Base-by-base conservation (phyloP, 2,888 invertebrate species). In the Leptinotarsa juncta region DNA sequence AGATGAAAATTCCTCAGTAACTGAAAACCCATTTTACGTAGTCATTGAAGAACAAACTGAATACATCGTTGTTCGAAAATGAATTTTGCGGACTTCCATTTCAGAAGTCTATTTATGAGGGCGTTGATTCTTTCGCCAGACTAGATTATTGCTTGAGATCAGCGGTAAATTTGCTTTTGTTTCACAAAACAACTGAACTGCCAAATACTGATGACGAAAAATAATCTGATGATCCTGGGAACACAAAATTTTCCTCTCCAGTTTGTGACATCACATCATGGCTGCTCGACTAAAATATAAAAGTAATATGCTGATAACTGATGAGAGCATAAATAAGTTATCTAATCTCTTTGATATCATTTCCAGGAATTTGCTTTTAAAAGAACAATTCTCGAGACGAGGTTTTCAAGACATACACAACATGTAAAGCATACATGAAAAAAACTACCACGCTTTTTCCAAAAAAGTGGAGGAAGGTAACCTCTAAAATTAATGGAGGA, bases 151-250 rank as follows among this genome's bases (percentile, higher is more conserved):
- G 62, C n/a, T 26, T 42, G 62, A 62, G 62, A 62, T 62, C 62
- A 62, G n/a, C 18, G 62, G 18, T 18, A 32, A 42, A 62, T 62
- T 62, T 62, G 42, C 62, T 26, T 62, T 62, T 18, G 16, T 62
- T 62, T 62, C 62, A 62, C 62, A 62, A 62, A 62, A 62, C 62
- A 42, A 62, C 62, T 12, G 62, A 62, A 62, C 62, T n/a, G 62
- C 62, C 62, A 62, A 62, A 62, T 62, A 62, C n/a, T 42, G 62
- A 62, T 32, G 62, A 42, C 16, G 62, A 26, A 62, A 62, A 62
- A 62, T 62, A 62, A 16, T 62, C 62, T 15, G 62, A 62, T 32
- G 62, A 62, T 62, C 62, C 62, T 32, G 62, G 62, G 62, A 62
- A 62, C 26, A 62, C n/a, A 16, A n/a, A 32, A 62, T 42, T 62